Evolutionary conservation across 2,888 invertebrate species (phyloP).

Genomic region (Spisula subtruncata): DNA sequence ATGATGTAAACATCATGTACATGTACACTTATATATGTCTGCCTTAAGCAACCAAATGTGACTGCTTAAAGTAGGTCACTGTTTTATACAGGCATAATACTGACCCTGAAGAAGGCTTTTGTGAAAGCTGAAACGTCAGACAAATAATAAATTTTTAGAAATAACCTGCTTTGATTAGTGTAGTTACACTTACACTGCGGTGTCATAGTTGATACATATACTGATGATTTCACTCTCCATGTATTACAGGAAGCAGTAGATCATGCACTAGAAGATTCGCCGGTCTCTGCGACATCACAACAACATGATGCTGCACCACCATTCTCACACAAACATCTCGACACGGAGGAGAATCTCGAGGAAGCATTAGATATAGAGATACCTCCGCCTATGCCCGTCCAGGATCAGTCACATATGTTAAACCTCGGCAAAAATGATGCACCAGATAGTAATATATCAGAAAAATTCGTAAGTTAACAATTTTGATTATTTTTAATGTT

Average conservation of each 20-base stretch:
- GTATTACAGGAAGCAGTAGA: slow-evolving; percentile 65
- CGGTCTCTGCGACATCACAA: slow-evolving; percentile 57
- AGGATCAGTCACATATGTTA: slow-evolving; percentile 76
- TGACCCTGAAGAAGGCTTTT: too few species aligned
- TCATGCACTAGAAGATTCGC: slow-evolving; percentile 56
- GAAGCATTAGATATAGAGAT: slow-evolving; percentile 91
- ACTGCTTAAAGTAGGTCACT: too few species aligned
- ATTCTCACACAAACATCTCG: slow-evolving; percentile 60
- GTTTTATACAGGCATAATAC: slow-evolving; percentile 36
- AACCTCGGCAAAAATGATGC: slow-evolving; percentile 64
- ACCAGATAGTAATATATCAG: slow-evolving; percentile 61
- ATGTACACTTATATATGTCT: too few species aligned
- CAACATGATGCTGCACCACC: slow-evolving; percentile 61
- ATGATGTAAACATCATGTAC: too few species aligned
- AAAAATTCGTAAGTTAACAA: slow-evolving; percentile 71
- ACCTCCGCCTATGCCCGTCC: slow-evolving; percentile 96
- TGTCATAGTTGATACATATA: too few species aligned
- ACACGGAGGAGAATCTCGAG: slow-evolving; percentile 77
- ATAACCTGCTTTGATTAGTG: too few species aligned
- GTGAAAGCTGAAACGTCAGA: too few species aligned
- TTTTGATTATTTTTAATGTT: too few species aligned
- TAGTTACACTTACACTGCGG: not conserved
- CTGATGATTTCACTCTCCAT: not conserved
- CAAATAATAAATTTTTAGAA: too few species aligned
- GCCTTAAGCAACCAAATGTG: too few species aligned